A percentile compares a stretch with the other conserved stretches of the same genome.
These are phyloP conservation scores for Drosophila stalkeri DNA, from an alignment of 2,888 invertebrate species.

Conservation along the genomic window DNA sequence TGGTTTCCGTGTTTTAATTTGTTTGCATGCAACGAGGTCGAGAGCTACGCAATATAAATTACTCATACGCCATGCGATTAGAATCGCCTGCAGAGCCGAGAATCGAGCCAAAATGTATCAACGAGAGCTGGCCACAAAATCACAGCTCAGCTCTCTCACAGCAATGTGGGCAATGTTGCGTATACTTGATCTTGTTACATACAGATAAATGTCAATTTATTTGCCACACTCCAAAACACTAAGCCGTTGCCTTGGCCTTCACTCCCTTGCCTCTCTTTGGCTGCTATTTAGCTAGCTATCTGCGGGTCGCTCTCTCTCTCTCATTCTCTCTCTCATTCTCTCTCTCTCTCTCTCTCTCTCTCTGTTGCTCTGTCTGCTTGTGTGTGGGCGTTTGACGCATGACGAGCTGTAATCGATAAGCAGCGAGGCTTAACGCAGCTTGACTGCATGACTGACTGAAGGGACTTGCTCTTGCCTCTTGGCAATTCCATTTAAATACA, in stretches of 20 bases:
- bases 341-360: not conserved
- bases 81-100: conserved; percentile 27
- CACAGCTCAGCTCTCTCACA: conserved; percentile 46
- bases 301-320: not conserved
- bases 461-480: conserved; percentile 42
- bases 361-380: conserved; percentile 4
- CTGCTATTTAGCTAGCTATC: not conserved
- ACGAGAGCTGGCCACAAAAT: conserved; percentile 59
- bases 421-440: conserved; percentile 59
- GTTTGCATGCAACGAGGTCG: conserved; percentile 52
- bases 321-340: not conserved
- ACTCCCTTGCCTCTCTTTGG: not conserved
- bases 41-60: conserved; percentile 45
- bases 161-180: conserved; percentile 66
- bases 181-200: conserved; percentile 80
- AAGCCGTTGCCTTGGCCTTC: conserved; percentile 68
- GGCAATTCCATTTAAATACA: conserved; percentile 69
- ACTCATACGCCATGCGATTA: conserved; percentile 63
- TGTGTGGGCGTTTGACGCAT: conserved; percentile 46
- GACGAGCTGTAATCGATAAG: conserved; percentile 76
- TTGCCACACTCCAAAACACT: conserved; percentile 78
- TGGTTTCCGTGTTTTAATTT: conserved; percentile 65
- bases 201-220: conserved; percentile 80
- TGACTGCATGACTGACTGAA: conserved; percentile 38
- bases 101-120: conserved; percentile 30